A percentile compares a stretch with the other conserved stretches of the same genome.
Conservation (phyloP, 1,140 invertebrate genomes). For the Macrotrachela quadricornifera region DNA sequence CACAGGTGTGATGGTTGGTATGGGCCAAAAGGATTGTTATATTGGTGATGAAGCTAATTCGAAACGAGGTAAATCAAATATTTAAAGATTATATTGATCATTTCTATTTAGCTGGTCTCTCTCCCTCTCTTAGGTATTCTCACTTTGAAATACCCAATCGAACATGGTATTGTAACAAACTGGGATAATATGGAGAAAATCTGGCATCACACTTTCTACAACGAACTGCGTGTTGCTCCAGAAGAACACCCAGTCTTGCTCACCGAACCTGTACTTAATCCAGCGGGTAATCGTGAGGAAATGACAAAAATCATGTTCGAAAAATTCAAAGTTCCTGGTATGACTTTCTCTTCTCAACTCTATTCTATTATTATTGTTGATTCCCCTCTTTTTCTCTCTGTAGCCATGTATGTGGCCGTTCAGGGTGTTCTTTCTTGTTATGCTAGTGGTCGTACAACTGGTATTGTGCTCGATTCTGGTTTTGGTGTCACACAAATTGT, state of each 20-base stretch:
- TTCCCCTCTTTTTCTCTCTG: too few species aligned
- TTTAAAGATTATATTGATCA: too few species aligned
- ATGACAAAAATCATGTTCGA: constrained; percentile 13
- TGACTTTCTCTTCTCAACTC: too few species aligned
- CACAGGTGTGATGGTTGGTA: constrained; percentile 28
- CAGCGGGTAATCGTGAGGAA: constrained; percentile 10
- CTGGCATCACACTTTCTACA: constrained; percentile 11
- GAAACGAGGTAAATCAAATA: too few species aligned
- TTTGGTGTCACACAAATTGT: constrained; percentile 86
- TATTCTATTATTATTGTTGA: too few species aligned
- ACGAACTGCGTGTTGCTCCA: constrained; percentile 14
- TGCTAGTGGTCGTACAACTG: constrained; percentile 77
- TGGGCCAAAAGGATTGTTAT: constrained; percentile 60
- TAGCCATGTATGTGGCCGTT: too few species aligned
- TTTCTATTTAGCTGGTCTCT: too few species aligned
- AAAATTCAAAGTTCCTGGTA: constrained; percentile 16
- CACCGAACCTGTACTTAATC: constrained; percentile 10
- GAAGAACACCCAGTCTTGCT: constrained; percentile 13
- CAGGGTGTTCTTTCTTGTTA: constrained; percentile 74
- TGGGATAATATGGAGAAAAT: constrained; percentile 41
- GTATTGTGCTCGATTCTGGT: constrained; percentile 71
- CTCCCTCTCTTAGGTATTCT: too few species aligned
- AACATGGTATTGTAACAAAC: constrained; percentile 71
- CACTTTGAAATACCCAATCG: constrained; percentile 74
- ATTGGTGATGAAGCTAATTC: constrained; percentile 72